Percentiles rank a stretch among this genome's conserved stretches.
Conservation (phyloP, 2,888 invertebrate species). For the Eilema caniola region DNA sequence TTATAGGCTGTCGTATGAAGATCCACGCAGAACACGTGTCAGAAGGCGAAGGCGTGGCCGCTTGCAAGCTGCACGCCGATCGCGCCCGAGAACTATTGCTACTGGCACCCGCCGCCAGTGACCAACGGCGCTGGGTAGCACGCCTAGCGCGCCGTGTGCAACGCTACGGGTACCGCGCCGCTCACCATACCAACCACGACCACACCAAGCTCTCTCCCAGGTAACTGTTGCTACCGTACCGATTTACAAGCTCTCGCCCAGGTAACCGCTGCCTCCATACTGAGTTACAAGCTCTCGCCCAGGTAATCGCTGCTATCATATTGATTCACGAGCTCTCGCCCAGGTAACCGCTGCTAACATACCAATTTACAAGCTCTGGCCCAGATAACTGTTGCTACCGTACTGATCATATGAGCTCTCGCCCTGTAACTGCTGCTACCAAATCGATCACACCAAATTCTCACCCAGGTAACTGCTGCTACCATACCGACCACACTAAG, state of each 20-base stretch:
- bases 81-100: slow-evolving; percentile 98
- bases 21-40: slow-evolving; percentile 99
- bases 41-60: slow-evolving; percentile 92
- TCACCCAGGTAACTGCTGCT: slow-evolving; percentile 89
- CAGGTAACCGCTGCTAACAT: slow-evolving; percentile 28
- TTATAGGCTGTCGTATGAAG: slow-evolving; percentile 96
- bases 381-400: background rate
- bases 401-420: background rate
- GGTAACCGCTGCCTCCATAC: slow-evolving; percentile 85
- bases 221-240: slow-evolving; percentile 18
- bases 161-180: slow-evolving; percentile 97
- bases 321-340: slow-evolving; percentile 69
- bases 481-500: slow-evolving; percentile 67
- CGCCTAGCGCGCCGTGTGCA: slow-evolving; percentile 96
- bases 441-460: slow-evolving; percentile 68
- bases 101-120: slow-evolving; percentile 91
- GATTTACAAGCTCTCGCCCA: slow-evolving; percentile 86
- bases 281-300: slow-evolving; percentile 73
- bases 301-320: slow-evolving; percentile 90
- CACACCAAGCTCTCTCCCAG: slow-evolving; percentile 70
- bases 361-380: background rate
- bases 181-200: slow-evolving; percentile 87
- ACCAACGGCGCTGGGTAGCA: slow-evolving; percentile 97
- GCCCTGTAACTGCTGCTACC: slow-evolving; percentile 12
- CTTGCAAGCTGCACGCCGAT: slow-evolving; percentile 98